A percentile compares a stretch with the other conserved stretches of the same genome.
Conservation (phyloP, 1,140 invertebrate species). For the Trichogramma pretiosum region DNA sequence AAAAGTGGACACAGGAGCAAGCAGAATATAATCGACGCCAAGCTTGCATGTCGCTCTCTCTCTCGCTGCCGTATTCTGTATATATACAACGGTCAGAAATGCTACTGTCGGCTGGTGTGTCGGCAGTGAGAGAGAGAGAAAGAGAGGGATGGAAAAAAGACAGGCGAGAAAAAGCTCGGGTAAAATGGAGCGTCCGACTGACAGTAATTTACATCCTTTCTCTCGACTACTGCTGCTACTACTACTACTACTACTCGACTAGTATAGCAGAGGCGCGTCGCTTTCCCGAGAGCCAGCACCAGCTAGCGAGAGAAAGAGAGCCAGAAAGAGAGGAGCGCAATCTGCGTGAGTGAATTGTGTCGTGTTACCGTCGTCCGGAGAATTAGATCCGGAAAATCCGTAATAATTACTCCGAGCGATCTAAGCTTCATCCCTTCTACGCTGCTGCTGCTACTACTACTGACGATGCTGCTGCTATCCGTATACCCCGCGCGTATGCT, state of each 20-base stretch:
- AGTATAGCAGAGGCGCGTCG: too few species aligned
- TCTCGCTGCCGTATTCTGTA: slow-evolving; percentile 19
- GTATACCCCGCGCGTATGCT: too few species aligned
- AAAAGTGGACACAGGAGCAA: slow-evolving; percentile 14
- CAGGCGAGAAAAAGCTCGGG: slow-evolving; percentile 28
- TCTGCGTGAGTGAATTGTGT: slow-evolving; percentile 46
- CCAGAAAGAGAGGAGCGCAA: slow-evolving; percentile 33
- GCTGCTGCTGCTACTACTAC: not conserved
- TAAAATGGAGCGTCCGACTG: slow-evolving; percentile 42
- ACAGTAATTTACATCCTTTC: slow-evolving; percentile 43
- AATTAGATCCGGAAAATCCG: slow-evolving; percentile 47
- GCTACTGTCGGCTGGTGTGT: too few species aligned
- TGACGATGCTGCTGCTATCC: too few species aligned
- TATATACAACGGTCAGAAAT: too few species aligned
- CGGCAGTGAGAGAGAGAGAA: slow-evolving; percentile 1
- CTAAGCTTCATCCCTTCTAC: slow-evolving; percentile 30
- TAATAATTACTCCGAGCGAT: slow-evolving; percentile 47
- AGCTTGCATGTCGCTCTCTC: slow-evolving; percentile 3
- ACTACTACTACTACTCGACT: too few species aligned
- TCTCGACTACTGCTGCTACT: too few species aligned
- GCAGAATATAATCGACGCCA: slow-evolving; percentile 12
- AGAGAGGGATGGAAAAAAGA: slow-evolving; percentile 8
- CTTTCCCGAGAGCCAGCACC: too few species aligned
- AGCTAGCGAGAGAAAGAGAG: too few species aligned
- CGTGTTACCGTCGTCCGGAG: slow-evolving; percentile 44